A percentile compares a stretch with the other conserved stretches of the same genome.
Conservation (phyloP, 2,797 vertebrate species). For the Gymnopithys bicolor region DNA sequence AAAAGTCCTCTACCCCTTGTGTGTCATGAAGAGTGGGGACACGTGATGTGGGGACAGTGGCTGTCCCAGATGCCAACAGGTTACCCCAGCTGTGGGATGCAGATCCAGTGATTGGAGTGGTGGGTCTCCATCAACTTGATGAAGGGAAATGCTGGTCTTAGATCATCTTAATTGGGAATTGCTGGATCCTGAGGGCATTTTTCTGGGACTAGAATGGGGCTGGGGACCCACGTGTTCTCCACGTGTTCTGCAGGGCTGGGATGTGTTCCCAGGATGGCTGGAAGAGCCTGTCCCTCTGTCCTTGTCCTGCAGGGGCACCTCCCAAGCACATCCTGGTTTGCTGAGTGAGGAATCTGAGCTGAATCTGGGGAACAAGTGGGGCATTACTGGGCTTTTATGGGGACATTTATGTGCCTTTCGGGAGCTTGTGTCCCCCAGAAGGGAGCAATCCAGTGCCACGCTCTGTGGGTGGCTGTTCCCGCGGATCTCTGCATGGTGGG, state of each 20-base stretch:
- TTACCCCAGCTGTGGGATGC: fast-evolving
- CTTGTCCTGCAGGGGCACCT: not conserved
- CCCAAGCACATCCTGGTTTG: not conserved
- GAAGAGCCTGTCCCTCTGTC: not conserved
- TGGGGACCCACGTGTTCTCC: not conserved
- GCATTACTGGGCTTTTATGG: not conserved
- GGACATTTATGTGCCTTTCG: not conserved
- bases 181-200: not conserved
- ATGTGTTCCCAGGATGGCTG: fast-evolving
- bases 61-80: not conserved
- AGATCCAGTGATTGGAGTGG: not conserved
- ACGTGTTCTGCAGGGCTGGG: fast-evolving
- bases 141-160: not conserved
- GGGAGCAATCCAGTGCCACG: fast-evolving
- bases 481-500: not conserved
- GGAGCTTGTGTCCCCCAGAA: not conserved
- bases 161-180: not conserved
- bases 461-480: not conserved
- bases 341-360: not conserved
- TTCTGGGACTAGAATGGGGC: fast-evolving
- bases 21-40: not conserved
- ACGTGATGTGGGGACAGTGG: fast-evolving
- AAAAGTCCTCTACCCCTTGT: not conserved
- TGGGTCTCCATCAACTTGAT: not conserved
- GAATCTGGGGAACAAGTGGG: not conserved